Conservation (phyloP, 2,113 vertebrate genomes). For the Pangasianodon hypophthalmus region DNA sequence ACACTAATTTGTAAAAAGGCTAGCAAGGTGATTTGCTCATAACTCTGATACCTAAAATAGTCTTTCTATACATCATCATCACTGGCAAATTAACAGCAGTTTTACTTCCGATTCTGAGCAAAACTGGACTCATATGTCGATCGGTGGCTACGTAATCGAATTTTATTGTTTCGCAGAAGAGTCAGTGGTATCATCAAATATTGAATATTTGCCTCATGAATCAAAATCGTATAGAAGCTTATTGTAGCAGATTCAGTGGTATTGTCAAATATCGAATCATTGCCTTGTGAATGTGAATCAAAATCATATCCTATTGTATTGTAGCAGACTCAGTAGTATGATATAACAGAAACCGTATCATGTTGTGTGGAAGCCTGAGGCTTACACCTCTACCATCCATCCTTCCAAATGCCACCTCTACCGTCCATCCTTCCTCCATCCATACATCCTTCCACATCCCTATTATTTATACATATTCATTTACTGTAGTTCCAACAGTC, state of each 20-base stretch:
- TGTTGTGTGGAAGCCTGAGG: not conserved
- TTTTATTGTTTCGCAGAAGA: no score
- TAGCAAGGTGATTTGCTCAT: no score
- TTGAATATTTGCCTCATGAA: not conserved
- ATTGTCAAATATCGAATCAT: not conserved
- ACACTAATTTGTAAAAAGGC: no score
- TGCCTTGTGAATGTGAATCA: not conserved
- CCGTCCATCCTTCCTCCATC: not conserved
- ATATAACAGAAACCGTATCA: not conserved
- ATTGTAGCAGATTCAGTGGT: not conserved
- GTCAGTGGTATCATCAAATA: not conserved
- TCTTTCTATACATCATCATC: no score
- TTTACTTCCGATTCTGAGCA: no score
- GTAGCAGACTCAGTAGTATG: not conserved
- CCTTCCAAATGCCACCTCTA: not conserved
- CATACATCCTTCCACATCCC: not conserved
- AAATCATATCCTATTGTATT: not conserved
- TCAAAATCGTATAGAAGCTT: not conserved
- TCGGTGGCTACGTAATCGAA: no score
- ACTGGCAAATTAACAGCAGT: no score
- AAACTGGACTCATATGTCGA: no score
- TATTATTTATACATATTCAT: not conserved
- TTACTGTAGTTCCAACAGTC: not conserved
- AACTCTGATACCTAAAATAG: no score
- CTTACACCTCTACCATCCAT: not conserved